phyloP scores from a whole-genome alignment of 2,113 vertebrate species.

The Lanius collurio region DNA sequence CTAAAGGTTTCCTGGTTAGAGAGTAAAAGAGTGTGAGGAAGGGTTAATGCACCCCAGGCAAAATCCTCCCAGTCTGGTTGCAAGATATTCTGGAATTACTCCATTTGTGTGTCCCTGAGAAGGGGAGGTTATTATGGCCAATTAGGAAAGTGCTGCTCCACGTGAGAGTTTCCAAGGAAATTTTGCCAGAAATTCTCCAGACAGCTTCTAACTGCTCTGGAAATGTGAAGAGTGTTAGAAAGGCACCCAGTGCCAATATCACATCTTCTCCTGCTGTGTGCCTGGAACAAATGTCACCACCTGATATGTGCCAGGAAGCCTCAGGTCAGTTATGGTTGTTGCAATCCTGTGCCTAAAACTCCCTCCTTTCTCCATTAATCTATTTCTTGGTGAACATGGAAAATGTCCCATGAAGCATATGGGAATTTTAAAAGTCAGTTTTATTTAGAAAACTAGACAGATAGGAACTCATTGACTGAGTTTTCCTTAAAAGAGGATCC shows the following conservation, averaged over 20 bases:
- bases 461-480: background rate
- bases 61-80: background rate
- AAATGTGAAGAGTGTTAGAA: conserved; percentile 39
- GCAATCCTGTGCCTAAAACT: background rate
- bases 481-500: background rate
- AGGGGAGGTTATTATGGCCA: conserved; percentile 10
- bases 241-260: background rate
- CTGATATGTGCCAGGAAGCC: conserved; percentile 46
- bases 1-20: background rate
- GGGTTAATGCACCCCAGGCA: background rate
- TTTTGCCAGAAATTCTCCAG: conserved; percentile 62
- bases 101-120: background rate
- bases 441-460: background rate
- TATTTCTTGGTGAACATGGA: background rate
- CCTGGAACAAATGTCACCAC: conserved; percentile 64
- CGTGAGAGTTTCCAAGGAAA: conserved; percentile 34
- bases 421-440: background rate
- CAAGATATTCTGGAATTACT: background rate
- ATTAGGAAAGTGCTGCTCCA: conserved; percentile 32
- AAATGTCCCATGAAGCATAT: background rate
- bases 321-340: conserved; percentile 1
- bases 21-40: background rate
- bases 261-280: conserved; percentile 23
- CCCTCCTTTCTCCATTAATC: background rate
- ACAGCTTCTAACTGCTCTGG: conserved; percentile 49